Percentiles rank a stretch among this genome's conserved stretches.
Conservation (phyloP, 64 coral and sea anemone species). For the Montipora efflorescens region DNA sequence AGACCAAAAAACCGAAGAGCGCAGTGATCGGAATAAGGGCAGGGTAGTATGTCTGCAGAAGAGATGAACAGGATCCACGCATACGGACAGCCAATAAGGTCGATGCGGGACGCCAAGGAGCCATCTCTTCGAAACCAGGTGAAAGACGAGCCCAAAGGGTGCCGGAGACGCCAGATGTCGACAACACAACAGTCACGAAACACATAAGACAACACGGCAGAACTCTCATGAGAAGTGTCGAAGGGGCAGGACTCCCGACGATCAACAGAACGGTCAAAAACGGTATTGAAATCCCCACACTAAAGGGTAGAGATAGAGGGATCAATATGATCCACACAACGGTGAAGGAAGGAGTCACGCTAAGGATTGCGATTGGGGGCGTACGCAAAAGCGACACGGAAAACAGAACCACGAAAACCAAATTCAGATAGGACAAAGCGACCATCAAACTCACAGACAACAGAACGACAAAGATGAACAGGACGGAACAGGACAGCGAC, state of each 20-base stretch:
- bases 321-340: background rate
- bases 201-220: accelerated
- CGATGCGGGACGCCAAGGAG: background rate
- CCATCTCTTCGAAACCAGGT: background rate
- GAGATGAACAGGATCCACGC: background rate
- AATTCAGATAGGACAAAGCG: slow-evolving; percentile 25
- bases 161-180: background rate
- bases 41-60: background rate
- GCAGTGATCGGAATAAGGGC: too few species aligned
- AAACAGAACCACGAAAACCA: background rate
- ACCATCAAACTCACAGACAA: background rate
- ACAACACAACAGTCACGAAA: background rate
- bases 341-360: background rate
- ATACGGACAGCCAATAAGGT: background rate
- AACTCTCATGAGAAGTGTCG: background rate
- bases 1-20: background rate
- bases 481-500: background rate
- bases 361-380: slow-evolving; percentile 20
- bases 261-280: background rate
- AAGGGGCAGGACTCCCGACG: background rate
- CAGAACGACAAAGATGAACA: background rate
- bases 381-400: background rate
- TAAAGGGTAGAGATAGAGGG: background rate
- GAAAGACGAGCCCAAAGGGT: background rate
- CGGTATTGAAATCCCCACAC: background rate